A percentile compares a stretch with the other conserved stretches of the same genome.
These are phyloP conservation scores for Lepilemur septentrionalis DNA, from an alignment of 2,797 vertebrate species.

Conservation along the genomic window DNA sequence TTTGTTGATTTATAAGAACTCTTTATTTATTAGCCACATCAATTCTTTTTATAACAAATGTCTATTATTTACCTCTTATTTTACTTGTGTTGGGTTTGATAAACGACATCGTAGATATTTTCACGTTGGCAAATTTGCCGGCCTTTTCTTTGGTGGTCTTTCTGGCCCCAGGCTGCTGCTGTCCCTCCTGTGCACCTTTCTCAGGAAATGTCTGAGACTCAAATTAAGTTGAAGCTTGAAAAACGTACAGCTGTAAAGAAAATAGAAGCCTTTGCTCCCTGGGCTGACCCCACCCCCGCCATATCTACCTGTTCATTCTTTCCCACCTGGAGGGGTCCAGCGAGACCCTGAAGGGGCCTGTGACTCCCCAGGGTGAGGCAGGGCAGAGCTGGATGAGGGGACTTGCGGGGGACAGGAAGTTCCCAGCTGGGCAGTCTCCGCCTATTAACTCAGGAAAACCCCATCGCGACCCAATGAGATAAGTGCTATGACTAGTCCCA, in stretches of 20 bases:
- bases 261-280: not conserved
- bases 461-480: not conserved
- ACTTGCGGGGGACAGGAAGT: not conserved
- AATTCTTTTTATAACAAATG: not conserved
- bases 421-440: not conserved
- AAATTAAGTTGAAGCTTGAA: not conserved
- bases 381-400: not conserved
- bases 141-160: not conserved
- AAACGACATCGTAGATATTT: not conserved
- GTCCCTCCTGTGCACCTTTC: not conserved
- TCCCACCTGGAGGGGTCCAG: not conserved
- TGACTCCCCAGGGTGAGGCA: not conserved
- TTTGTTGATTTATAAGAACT: not conserved
- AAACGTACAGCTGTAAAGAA: not conserved
- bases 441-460: not conserved
- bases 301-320: not conserved
- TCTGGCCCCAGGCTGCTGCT: not conserved
- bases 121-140: not conserved
- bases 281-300: not conserved
- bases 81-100: not conserved
- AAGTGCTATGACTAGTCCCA: not conserved
- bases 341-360: not conserved
- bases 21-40: not conserved
- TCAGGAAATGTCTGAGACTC: not conserved
- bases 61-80: not conserved